Base-by-base conservation (phyloP, 2,888 invertebrate genomes). In the Coleophora flavipennella region DNA sequence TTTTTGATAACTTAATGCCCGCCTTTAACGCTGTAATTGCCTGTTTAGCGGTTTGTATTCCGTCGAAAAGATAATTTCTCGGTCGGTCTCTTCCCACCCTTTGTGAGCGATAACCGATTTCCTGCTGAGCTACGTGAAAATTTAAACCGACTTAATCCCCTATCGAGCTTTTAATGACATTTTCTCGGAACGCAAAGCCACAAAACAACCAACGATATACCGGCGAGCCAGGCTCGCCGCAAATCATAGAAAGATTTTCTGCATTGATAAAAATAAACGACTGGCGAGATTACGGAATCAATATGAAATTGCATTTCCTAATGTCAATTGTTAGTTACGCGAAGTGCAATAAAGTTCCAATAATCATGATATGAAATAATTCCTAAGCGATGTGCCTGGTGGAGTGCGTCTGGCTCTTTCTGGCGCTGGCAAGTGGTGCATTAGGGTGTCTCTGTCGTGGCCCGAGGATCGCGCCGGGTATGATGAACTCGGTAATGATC, bases 401-500 rank as follows among this genome's bases (percentile, higher is more conserved):
- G 65, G 62, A 58, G 44, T 46, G 53, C 43, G 45, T 57, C 52
- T 43, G 50, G 64, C 67, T 58, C 59, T 67, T 52, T 70, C 68
- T 38, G 53, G 43, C 42, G 38, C 7, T 37, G 39, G 40, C 14
- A 29, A 33, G 41, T 41, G 50, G 45, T 6, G 20, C 42, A 51
- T 67, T 62, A 55, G 42, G 53, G 48, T 41, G 51, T 81, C 80
- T 64, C 73, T 59, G 51, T 83, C 74, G 45, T 53, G 57, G 72
- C 73, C 73, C 54, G 76, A 73, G 78, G 78, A 78, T 78, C 76
- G 81, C 78, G 69, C 72, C 72, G 74, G 74, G 80, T 81, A 84
- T 84, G 83, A 84, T 84, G 84, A 84, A 81, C 84, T 81, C 83
- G 79, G 84, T 84, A 84, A 84, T 84, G 84, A 84, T 83, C 84